Conservation (phyloP, 2,113 vertebrate genomes). For the Catharus minimus region DNA sequence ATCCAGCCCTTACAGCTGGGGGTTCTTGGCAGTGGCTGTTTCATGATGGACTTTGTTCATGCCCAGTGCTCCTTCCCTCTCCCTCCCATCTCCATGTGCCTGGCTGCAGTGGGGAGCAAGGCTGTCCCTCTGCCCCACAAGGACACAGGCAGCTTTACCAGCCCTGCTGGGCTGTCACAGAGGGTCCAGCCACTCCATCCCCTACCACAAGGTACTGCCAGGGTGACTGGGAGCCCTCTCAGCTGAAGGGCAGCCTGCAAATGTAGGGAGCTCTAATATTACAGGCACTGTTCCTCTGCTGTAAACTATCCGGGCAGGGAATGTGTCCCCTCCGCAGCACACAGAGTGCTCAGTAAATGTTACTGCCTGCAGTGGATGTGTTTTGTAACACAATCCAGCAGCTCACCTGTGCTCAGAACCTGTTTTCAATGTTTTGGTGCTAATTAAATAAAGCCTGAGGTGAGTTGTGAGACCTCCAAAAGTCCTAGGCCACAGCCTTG, state of each 20-base stretch:
- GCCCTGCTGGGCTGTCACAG: accelerated
- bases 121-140: background rate
- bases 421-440: background rate
- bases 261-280: background rate
- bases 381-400: background rate
- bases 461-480: background rate
- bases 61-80: background rate
- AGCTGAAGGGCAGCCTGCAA: background rate
- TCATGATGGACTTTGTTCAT: accelerated
- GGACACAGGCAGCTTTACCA: background rate
- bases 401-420: constrained; percentile 28
- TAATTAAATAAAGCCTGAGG: background rate
- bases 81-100: background rate
- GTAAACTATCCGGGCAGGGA: background rate
- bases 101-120: background rate
- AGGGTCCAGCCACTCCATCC: background rate
- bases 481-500: background rate
- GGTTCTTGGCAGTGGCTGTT: background rate
- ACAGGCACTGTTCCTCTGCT: background rate
- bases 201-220: background rate
- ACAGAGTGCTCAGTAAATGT: background rate
- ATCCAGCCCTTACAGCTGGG: background rate
- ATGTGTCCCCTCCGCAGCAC: background rate
- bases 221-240: background rate
- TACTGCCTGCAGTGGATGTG: background rate